Conservation (phyloP, 2,113 vertebrate species). For the Urocolius indicus region DNA sequence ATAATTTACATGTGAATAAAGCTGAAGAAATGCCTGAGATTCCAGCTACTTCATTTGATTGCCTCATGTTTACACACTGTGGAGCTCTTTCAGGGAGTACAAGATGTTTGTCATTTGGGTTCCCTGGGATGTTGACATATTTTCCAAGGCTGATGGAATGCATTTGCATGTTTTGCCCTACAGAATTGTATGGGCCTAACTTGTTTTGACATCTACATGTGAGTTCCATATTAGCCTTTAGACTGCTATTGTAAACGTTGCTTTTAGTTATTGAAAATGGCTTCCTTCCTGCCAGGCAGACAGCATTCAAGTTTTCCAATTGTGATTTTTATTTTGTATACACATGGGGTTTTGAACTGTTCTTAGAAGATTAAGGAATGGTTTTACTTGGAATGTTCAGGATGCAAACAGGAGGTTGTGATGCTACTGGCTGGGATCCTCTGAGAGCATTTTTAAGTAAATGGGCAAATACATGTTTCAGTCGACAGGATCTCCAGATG, state of each 20-base stretch:
- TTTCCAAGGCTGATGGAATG: conserved; percentile 58
- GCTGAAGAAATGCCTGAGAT: conserved; percentile 64
- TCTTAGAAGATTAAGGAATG: conserved; percentile 46
- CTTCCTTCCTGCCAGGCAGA: conserved; percentile 41
- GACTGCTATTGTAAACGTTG: conserved; percentile 60
- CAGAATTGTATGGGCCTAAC: conserved; percentile 49
- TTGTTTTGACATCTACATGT: conserved; percentile 66
- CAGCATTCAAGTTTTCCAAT: conserved; percentile 52
- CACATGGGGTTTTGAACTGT: not conserved
- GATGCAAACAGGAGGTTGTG: conserved; percentile 12
- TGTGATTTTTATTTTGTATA: conserved; percentile 23
- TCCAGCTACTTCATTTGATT: conserved; percentile 65
- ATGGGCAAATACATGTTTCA: not conserved
- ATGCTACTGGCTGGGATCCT: conserved; percentile 22
- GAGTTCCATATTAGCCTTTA: conserved; percentile 62
- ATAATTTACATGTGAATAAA: conserved; percentile 70
- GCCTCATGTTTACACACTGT: conserved; percentile 70
- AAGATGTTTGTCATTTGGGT: conserved; percentile 63
- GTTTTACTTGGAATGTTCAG: conserved; percentile 25
- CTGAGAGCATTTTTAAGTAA: not conserved
- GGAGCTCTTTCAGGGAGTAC: conserved; percentile 56
- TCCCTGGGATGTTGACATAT: conserved; percentile 60
- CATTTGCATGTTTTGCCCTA: conserved; percentile 64
- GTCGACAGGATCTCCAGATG: rapidly evolving
- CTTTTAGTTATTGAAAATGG: conserved; percentile 54